Conservation (phyloP, 1,140 invertebrate genomes). For the Zophobas atratus region DNA sequence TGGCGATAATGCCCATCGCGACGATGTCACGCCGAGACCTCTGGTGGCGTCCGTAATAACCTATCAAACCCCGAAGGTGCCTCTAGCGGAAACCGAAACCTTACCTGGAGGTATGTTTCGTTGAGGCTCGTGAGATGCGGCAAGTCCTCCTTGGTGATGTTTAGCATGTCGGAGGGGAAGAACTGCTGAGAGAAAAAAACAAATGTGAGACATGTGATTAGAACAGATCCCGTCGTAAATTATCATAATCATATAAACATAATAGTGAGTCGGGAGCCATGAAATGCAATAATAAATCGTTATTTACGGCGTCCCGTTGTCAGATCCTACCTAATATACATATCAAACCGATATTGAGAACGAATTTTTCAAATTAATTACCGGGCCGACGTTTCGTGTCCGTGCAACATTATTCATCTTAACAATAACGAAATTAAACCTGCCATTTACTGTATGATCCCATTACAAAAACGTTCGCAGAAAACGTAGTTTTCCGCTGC, state of each 20-base stretch:
- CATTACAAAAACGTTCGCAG: neutral
- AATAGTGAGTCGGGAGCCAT: slow-evolving; percentile 28
- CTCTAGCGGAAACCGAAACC: neutral
- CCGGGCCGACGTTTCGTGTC: slow-evolving; percentile 11
- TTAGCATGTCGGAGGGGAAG: slow-evolving; percentile 49
- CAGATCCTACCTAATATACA: slow-evolving; percentile 18
- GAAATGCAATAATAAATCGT: slow-evolving; percentile 44
- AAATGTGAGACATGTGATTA: slow-evolving; percentile 17
- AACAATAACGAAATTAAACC: slow-evolving; percentile 31
- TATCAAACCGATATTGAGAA: slow-evolving; percentile 35
- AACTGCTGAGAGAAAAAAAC: slow-evolving; percentile 50
- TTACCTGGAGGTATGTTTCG: slow-evolving; percentile 37
- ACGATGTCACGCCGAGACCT: no score
- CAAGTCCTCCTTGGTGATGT: slow-evolving; percentile 44
- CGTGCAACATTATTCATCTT: neutral
- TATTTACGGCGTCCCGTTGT: slow-evolving; percentile 33
- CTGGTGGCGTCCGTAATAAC: no score
- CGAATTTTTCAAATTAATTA: slow-evolving; percentile 34
- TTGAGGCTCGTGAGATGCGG: slow-evolving; percentile 15
- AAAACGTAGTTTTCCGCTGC: neutral
- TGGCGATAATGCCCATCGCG: no score
- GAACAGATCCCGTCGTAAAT: neutral
- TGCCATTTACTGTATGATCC: neutral
- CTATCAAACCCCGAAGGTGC: no score
- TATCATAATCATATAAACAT: slow-evolving; percentile 38